Evolutionary conservation across 2,888 invertebrate genomes (phyloP).

Genomic region (Leucophora obtusa): DNA sequence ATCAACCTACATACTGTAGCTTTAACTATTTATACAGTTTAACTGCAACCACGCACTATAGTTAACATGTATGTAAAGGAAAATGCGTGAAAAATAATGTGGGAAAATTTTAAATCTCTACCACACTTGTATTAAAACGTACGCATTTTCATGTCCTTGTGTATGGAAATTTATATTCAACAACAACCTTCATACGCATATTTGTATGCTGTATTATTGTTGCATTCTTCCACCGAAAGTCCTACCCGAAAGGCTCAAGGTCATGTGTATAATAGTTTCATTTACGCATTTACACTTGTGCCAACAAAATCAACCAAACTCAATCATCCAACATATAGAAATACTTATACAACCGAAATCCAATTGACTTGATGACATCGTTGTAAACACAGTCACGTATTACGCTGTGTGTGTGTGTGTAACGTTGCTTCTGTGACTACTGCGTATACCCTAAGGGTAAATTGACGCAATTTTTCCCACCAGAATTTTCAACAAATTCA

Average conservation of each 20-base stretch:
- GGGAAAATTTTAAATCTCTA: constrained; percentile 1
- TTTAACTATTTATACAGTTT: constrained; percentile 4
- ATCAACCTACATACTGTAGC: not conserved
- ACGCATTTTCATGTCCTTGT: not conserved
- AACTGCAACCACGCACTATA: not conserved
- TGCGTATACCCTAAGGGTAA: constrained; percentile 40
- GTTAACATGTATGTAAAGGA: constrained; percentile 5
- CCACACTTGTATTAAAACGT: not conserved
- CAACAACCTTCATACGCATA: constrained; percentile 3
- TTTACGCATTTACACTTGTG: constrained; percentile 55
- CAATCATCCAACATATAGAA: not conserved
- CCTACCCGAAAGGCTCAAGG: constrained; percentile 45
- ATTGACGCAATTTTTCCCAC: constrained; percentile 41
- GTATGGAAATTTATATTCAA: not conserved
- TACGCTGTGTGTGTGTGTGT: constrained; percentile 17
- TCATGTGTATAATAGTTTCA: constrained; percentile 57
- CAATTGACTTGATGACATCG: constrained; percentile 50
- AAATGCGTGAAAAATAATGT: constrained; percentile 8
- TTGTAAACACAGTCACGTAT: constrained; percentile 35
- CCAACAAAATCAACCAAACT: not conserved
- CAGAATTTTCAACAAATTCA: constrained; percentile 10
- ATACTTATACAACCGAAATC: constrained; percentile 13
- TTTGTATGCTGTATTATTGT: not conserved
- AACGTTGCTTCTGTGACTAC: constrained; percentile 19
- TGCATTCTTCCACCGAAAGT: not conserved